phyloP scores from a whole-genome alignment of 2,113 vertebrate species.

The Gasterosteus aculeatus region DNA sequence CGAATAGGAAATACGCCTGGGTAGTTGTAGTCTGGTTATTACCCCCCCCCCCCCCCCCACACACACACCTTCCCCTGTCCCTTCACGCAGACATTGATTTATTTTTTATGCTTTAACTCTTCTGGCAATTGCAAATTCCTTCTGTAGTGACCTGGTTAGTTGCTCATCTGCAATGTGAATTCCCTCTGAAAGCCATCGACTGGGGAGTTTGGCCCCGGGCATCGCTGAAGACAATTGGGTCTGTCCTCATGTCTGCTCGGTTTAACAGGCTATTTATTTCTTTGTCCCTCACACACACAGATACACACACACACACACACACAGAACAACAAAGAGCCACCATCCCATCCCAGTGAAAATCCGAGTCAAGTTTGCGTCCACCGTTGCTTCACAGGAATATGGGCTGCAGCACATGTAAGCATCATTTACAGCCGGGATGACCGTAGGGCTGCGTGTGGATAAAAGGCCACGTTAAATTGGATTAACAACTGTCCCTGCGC shows the following conservation, averaged over 20 bases:
- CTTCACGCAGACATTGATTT: constrained; percentile 21
- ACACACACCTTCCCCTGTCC: background rate
- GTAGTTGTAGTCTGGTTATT: constrained; percentile 6
- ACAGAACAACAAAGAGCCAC: constrained; percentile 32
- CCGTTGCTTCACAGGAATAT: constrained; percentile 18
- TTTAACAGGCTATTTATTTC: constrained; percentile 59
- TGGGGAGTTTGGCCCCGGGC: constrained; percentile 83
- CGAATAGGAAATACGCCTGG: constrained; percentile 23
- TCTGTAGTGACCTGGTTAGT: constrained; percentile 76
- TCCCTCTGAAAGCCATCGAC: constrained; percentile 82
- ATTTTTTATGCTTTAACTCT: constrained; percentile 46
- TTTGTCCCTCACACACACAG: constrained; percentile 27
- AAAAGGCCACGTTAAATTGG: constrained; percentile 63
- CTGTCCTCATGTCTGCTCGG: constrained; percentile 76
- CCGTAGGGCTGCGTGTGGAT: constrained; percentile 57
- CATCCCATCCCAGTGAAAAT: constrained; percentile 24
- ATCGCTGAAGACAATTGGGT: constrained; percentile 81
- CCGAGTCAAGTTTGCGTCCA: constrained; percentile 31
- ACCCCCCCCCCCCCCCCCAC: background rate
- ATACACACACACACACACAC: constrained; percentile 14
- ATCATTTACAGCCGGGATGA: constrained; percentile 48
- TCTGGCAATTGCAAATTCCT: constrained; percentile 21
- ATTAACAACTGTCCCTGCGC: constrained; percentile 53
- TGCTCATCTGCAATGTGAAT: constrained; percentile 84
- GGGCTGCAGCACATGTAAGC: constrained; percentile 3